A percentile compares a stretch with the other conserved stretches of the same genome.
Evolutionary conservation across 2,113 vertebrate species (phyloP).

Genomic region (Rafetus swinhoei): DNA sequence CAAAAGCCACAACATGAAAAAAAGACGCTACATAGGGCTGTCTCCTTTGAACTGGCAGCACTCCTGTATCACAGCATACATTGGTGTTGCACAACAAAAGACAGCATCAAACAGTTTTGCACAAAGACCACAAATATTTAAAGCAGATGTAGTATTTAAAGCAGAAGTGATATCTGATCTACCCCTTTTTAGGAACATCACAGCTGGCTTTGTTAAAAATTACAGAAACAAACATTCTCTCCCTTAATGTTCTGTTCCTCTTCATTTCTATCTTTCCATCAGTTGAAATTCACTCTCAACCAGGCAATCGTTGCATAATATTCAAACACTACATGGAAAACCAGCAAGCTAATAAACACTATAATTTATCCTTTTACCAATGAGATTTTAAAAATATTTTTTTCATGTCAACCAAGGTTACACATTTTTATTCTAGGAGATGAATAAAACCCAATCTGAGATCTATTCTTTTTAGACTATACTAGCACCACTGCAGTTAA

Average conservation of each 20-base stretch:
- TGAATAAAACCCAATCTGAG: background rate
- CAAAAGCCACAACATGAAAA: conserved; percentile 60
- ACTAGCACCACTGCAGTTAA: background rate
- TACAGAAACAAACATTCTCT: conserved; percentile 50
- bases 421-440: background rate
- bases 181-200: conserved; percentile 37
- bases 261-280: background rate
- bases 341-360: background rate
- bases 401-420: background rate
- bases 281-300: background rate
- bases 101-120: conserved; percentile 32
- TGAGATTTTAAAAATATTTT: background rate
- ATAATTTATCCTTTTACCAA: background rate
- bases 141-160: conserved; percentile 59
- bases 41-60: conserved; percentile 72
- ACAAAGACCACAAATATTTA: conserved; percentile 62
- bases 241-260: background rate
- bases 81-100: conserved; percentile 61
- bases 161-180: background rate
- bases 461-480: background rate
- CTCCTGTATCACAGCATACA: conserved; percentile 52
- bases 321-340: conserved; percentile 7
- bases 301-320: rapidly evolving
- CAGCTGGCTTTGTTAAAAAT: conserved; percentile 44
- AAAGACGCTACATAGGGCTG: conserved; percentile 52